Conservation (phyloP, 2,797 vertebrate species). For the Salarias fasciatus region DNA sequence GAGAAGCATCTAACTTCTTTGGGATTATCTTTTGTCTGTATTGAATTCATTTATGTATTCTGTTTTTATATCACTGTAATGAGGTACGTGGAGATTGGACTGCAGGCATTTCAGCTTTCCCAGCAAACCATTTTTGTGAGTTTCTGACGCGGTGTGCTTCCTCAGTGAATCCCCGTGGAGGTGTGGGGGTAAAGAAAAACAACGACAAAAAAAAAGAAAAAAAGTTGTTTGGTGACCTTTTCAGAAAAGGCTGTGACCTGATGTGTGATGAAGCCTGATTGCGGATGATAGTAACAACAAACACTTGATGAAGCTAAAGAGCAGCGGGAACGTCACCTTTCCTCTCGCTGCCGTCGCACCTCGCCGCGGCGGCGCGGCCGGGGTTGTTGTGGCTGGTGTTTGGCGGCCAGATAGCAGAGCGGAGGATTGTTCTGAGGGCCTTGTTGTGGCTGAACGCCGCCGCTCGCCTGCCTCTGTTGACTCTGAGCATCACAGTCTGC, state of each 20-base stretch:
- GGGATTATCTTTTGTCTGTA: too few relatives aligned
- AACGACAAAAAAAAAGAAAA: too few relatives aligned
- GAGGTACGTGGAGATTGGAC: too few relatives aligned
- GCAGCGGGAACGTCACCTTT: conserved; percentile 34
- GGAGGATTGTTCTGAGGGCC: conserved; percentile 20
- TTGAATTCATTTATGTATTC: conserved; percentile 12
- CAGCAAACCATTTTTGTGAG: too few relatives aligned
- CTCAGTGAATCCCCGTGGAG: conserved; percentile 23
- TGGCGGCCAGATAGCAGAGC: conserved; percentile 35
- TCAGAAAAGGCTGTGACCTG: conserved; percentile 63
- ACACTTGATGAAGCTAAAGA: conserved; percentile 47
- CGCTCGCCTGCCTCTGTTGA: too few relatives aligned
- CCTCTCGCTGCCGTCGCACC: conserved; percentile 29
- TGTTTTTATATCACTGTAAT: too few relatives aligned
- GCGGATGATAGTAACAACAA: conserved; percentile 52
- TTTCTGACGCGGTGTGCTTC: conserved; percentile 22
- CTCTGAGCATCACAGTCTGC: too few relatives aligned
- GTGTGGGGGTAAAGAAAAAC: background rate
- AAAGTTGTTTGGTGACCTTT: conserved; percentile 57
- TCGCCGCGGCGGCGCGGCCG: conserved; percentile 11
- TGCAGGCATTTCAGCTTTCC: conserved; percentile 23
- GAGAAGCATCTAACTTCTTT: conserved; percentile 18
- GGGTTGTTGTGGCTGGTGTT: conserved; percentile 55
- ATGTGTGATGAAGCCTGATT: conserved; percentile 64
- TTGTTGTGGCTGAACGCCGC: too few relatives aligned